These are phyloP conservation scores for Catharus bicknelli DNA, from an alignment of 2,113 vertebrate genomes.

Conservation along the genomic window DNA sequence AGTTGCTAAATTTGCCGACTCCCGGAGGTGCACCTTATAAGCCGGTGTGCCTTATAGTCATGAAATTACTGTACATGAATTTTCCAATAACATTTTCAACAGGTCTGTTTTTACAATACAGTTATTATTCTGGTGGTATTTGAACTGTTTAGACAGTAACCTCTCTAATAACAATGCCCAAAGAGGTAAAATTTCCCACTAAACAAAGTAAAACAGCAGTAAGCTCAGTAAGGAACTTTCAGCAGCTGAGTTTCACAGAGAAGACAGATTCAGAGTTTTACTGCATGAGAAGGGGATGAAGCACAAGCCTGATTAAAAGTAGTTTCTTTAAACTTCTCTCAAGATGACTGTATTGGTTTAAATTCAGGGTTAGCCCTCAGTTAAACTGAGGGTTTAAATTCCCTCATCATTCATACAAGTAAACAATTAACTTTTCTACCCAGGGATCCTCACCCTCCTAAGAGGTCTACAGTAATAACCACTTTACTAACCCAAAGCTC, in stretches of 20 bases:
- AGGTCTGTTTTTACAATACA: not conserved
- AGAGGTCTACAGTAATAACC: not conserved
- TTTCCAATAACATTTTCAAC: not conserved
- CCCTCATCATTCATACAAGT: not conserved
- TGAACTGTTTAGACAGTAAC: not conserved
- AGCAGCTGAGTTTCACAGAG: not conserved
- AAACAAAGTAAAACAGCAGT: not conserved
- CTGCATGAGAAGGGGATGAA: not conserved
- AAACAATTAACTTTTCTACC: not conserved
- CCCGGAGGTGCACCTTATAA: no score
- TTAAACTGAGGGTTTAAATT: not conserved
- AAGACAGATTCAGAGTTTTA: not conserved
- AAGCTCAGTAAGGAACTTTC: not conserved
- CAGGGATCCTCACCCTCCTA: not conserved
- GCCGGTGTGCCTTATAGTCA: no score
- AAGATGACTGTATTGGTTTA: not conserved
- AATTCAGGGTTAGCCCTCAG: no score
- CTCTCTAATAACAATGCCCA: not conserved
- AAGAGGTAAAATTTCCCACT: not conserved
- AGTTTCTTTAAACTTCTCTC: not conserved
- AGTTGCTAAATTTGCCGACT: no score
- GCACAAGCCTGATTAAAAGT: not conserved
- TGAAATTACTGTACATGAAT: not conserved
- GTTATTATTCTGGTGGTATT: not conserved
- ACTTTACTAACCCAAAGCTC: not conserved